These are phyloP conservation scores for Takifugu rubripes DNA, from an alignment of 2,797 vertebrate genomes.

Conservation along the genomic window DNA sequence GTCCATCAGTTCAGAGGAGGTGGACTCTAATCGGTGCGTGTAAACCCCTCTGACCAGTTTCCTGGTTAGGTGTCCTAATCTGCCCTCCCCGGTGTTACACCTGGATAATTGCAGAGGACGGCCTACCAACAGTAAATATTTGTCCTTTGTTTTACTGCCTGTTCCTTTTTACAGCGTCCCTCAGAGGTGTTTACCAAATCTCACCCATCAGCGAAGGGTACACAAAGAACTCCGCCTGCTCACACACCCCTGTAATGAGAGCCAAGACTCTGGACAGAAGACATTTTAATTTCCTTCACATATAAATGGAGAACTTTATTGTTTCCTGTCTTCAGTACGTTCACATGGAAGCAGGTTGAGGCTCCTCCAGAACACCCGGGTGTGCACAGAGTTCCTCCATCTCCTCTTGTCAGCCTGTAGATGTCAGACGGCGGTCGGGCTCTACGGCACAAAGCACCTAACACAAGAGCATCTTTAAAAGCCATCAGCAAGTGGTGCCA, in stretches of 20 bases:
- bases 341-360: constrained; percentile 6
- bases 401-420: neutral
- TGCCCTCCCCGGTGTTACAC: constrained; percentile 10
- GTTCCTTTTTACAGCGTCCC: constrained; percentile 15
- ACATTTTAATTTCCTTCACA: constrained; percentile 11
- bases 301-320: constrained; percentile 8
- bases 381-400: constrained; percentile 34
- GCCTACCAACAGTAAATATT: too few relatives aligned
- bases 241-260: neutral
- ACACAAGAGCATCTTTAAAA: constrained; percentile 51
- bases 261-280: neutral
- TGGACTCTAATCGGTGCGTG: constrained; percentile 3
- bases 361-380: constrained; percentile 19
- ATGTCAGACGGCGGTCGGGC: neutral
- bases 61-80: constrained; percentile 14
- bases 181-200: constrained; percentile 31
- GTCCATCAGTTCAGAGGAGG: constrained; percentile 6
- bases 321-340: constrained; percentile 5
- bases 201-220: constrained; percentile 21
- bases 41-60: constrained; percentile 11
- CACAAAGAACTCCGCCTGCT: constrained; percentile 5
- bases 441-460: constrained; percentile 36
- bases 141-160: too few relatives aligned
- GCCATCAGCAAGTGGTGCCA: constrained; percentile 63
- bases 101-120: neutral